These are phyloP conservation scores for Zaprionus lineosus DNA, from an alignment of 2,888 invertebrate species.

Conservation along the genomic window DNA sequence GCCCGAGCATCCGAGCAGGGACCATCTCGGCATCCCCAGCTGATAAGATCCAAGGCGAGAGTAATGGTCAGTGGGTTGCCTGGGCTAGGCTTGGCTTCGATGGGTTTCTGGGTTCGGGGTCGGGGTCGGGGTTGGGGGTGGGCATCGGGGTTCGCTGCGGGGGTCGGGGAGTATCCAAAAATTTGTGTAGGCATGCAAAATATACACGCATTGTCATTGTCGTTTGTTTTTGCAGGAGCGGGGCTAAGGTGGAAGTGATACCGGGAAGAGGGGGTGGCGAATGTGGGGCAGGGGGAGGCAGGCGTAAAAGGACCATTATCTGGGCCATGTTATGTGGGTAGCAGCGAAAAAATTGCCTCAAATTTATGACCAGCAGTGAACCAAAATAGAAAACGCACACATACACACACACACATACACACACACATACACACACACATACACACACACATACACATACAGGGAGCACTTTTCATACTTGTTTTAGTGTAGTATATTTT, in stretches of 20 bases:
- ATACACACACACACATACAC: neutral
- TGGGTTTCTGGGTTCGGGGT: no score
- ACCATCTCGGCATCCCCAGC: slow-evolving; percentile 36
- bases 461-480: no score
- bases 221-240: no score
- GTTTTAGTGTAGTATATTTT: no score
- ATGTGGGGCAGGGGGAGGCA: slow-evolving; percentile 1
- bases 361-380: slow-evolving; percentile 58
- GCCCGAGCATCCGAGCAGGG: neutral
- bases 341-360: slow-evolving; percentile 51
- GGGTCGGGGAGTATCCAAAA: slow-evolving; percentile 15
- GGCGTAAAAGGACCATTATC: slow-evolving; percentile 33
- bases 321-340: slow-evolving; percentile 28
- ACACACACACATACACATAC: slow-evolving; percentile 20
- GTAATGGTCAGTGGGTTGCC: no score
- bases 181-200: slow-evolving; percentile 61
- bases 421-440: slow-evolving; percentile 19
- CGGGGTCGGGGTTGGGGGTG: no score
- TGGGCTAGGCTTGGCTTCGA: neutral
- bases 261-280: slow-evolving; percentile 6
- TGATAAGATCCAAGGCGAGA: slow-evolving; percentile 59
- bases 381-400: slow-evolving; percentile 4
- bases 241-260: no score
- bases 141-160: no score
- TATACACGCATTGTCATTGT: slow-evolving; percentile 32